Base-by-base conservation (phyloP, 2,888 invertebrate genomes). In the Ennomos fuscantarius region DNA sequence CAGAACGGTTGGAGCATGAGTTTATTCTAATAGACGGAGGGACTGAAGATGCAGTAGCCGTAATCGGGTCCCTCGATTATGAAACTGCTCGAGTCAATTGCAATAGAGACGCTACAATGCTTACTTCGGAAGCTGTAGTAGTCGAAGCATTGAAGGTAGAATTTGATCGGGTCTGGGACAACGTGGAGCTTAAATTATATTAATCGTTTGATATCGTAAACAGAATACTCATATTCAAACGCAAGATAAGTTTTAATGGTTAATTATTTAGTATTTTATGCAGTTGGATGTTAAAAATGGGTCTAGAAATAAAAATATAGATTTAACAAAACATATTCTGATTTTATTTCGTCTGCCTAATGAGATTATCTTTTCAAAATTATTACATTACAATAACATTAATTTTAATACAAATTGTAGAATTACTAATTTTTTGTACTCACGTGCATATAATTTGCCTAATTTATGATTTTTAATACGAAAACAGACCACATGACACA, bases 321-420 rank as follows among this genome's bases (percentile, higher is more conserved):
- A 46, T 13, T 47, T 68, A 87, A 89, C 84, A 86, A 87, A 89
- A 86, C 86, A 89, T 89, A 89, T 77, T 81, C 82, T 78, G 79
- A 82, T 86, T 87, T 88, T 84, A 86, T 82, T 86, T 78, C 73
- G 72, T 78, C 79, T 74, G 69, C 72, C 73, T 82, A 76, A 70
- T 78, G 80, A 81, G 78, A 79, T 79, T 80, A 77, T 80, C 72
- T 75, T 73, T 73, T 73, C 68, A 73, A 72, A 76, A 73, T 72
- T 72, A 73, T 68, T 73, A 73, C 69, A 60, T 64, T 70, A 73
- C 67, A 73, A 69, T 68, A 63, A 75, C 68, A 71, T 72, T 66
- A 62, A 60, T 68, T 57, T 68, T 62, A 68, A 66, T 75, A 78
- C 66, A 73, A 70, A 73, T 70, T 68, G 60, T 65, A 65, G 66